Conservation (phyloP, 2,888 invertebrate species). For the Cosmia pyralina region DNA sequence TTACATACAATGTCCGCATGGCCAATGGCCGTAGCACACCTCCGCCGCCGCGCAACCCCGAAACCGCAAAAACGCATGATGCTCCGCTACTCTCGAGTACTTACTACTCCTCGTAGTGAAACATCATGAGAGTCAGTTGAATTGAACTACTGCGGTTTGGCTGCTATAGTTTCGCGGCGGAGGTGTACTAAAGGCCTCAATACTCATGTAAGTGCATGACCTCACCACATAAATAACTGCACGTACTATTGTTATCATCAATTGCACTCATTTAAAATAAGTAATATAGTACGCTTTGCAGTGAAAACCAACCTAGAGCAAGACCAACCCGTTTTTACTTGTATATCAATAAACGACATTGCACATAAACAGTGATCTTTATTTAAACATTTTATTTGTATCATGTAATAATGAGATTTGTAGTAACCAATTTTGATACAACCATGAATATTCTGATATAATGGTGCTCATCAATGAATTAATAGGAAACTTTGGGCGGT, state of each 20-base stretch:
- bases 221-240: constrained; percentile 5
- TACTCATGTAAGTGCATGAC: constrained; percentile 1
- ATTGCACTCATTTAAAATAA: constrained; percentile 21
- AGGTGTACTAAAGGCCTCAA: too few relatives aligned
- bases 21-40: too few relatives aligned
- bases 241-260: constrained; percentile 2
- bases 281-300: constrained; percentile 6
- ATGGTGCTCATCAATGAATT: constrained; percentile 80
- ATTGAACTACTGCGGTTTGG: too few relatives aligned
- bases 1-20: not conserved
- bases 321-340: constrained; percentile 55
- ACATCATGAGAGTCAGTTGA: too few relatives aligned
- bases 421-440: constrained; percentile 5
- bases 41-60: too few relatives aligned
- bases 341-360: constrained; percentile 35
- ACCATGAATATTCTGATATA: constrained; percentile 60
- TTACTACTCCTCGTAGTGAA: too few relatives aligned
- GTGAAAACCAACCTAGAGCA: constrained; percentile 42
- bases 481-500: constrained; percentile 76
- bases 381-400: constrained; percentile 23
- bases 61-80: too few relatives aligned
- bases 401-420: constrained; percentile 31
- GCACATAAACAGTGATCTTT: constrained; percentile 35
- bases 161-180: too few relatives aligned
- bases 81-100: too few relatives aligned